Evolutionary conservation across 2,888 invertebrate species (phyloP), one percentile per base, ranked within the genome.

Genomic region (Drosophila algonquin): DNA sequence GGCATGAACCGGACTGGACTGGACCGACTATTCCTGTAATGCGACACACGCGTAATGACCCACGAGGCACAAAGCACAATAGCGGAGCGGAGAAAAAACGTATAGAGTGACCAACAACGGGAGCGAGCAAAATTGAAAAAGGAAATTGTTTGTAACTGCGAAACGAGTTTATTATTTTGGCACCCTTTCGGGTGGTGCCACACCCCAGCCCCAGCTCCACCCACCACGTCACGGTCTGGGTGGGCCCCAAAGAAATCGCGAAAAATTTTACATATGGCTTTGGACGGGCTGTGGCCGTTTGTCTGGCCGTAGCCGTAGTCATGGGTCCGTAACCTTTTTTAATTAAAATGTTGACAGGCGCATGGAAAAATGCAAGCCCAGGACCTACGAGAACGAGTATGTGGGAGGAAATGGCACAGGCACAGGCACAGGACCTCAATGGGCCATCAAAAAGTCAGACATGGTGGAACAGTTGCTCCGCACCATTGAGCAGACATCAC

Each of bases 341-440:
- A 92, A 92, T 92, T 92, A 92, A 92, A 92, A 92, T 91, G 92
- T 92, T 92, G 92, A 92, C 92, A 92, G 92, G 91, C 90, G 74
- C 90, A 91, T 89, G 89, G 81, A 88, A 89, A 87, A 88, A 87
- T 85, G 85, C 80, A 73, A 71, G 70, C 56, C 67, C 67, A 40
- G 40, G 40, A 14, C 14, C 40, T 40, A 40, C 40, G 40, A 21
- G 21, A 3, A n/a, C n/a, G 40, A 7, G 54, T 48, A 57, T 55
- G 50, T 73, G 71, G 61, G 59, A 51, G 45, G 69, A 62, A 67
- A 54, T 55, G n/a, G n/a, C n/a, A n/a, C 21, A 1, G 21, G 21
- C 21, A 21, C 21, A 2, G 21, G 59, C 45, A 35, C 46, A 52
- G 46, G 45, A 58, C 44, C 59, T 58, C 59, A 63, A 58, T 53